Base-by-base conservation (phyloP, 2,113 vertebrate genomes). In the Papio anubis region DNA sequence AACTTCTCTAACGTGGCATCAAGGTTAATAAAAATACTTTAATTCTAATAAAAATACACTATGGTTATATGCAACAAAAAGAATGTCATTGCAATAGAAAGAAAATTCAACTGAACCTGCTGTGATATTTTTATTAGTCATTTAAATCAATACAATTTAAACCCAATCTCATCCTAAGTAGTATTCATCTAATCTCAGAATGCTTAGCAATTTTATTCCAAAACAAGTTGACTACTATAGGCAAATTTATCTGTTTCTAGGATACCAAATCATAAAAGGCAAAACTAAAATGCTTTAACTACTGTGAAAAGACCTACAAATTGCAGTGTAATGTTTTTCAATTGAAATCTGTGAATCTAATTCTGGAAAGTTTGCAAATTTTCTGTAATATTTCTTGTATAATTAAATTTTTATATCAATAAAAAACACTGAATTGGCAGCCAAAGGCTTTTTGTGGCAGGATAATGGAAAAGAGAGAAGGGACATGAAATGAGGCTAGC, bases 61-160 rank as follows among this genome's bases (percentile, higher is more conserved):
- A 79, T 21, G 10, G 32, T 35, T 61, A 7, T 72, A 90, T 17
- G 3, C 13, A 96, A 89, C 87, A 94, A 72, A 72, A 81, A 73
- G 30, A 94, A 87, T 16, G 10, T 7, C 87, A 50, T 43, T 90
- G 32, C 27, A 94, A 90, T 10, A 88, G 18, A 87, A 84, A 78
- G 14, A 52, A 85, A 61, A 90, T 50, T 86, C 55, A 94, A 87
- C 18, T 94, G 45, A 92, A 92, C 59, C 57, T 88, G 35, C 13
- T 80, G 9, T 68, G 57, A 45, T 57, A 81, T 78, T 90, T 93
- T 93, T 87, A 88, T 61, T 90, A 82, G 8, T 92, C 64, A 57
- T 27, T 90, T 87, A 81, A 52, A 78, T 59, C 48, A 95, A 52
- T 23, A 66, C 30, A 89, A 81, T 76, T 86, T 95, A 93, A 93